These are phyloP conservation scores for Melanotaenia pygmaea DNA, from an alignment of 2,797 vertebrate genomes.

Conservation along the genomic window DNA sequence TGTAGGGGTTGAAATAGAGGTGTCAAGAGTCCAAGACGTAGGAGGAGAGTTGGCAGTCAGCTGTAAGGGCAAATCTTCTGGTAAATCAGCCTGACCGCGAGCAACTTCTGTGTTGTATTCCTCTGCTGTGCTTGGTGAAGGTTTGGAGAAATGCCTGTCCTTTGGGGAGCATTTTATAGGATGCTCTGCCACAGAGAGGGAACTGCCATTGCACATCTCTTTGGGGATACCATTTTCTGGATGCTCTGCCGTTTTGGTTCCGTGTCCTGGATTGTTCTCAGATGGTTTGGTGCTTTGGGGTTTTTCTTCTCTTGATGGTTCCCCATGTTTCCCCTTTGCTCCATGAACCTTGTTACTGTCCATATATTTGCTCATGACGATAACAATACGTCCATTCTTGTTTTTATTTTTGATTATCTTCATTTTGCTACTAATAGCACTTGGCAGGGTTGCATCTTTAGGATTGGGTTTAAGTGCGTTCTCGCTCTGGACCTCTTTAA, in stretches of 20 bases:
- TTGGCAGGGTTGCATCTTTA: slow-evolving; percentile 80
- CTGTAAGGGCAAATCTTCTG: slow-evolving; percentile 85
- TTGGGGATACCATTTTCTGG: slow-evolving; percentile 69
- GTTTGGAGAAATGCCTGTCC: slow-evolving; percentile 79
- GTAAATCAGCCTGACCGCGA: slow-evolving; percentile 75
- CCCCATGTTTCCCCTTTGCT: slow-evolving; percentile 89
- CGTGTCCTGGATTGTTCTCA: slow-evolving; percentile 65
- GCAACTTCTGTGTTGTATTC: slow-evolving; percentile 86
- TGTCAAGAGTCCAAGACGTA: slow-evolving; percentile 80
- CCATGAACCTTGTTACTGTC: slow-evolving; percentile 91
- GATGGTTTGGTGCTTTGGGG: slow-evolving; percentile 57
- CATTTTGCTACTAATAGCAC: slow-evolving; percentile 92
- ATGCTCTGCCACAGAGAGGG: slow-evolving; percentile 69
- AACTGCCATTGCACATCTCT: slow-evolving; percentile 66
- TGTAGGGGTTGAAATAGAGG: slow-evolving; percentile 58
- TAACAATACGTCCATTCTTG: slow-evolving; percentile 97
- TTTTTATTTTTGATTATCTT: slow-evolving; percentile 99
- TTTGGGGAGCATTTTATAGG: slow-evolving; percentile 79
- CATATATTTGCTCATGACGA: slow-evolving; percentile 99
- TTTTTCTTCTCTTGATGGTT: slow-evolving; percentile 80
- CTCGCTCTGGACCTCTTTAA: slow-evolving; percentile 73
- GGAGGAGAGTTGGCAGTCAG: slow-evolving; percentile 88
- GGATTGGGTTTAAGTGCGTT: slow-evolving; percentile 80
- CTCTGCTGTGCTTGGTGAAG: slow-evolving; percentile 77
- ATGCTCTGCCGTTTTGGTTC: slow-evolving; percentile 67